A percentile compares a stretch with the other conserved stretches of the same genome.
Conservation (phyloP, 2,888 invertebrate genomes). For the Hypomecis punctinalis region DNA sequence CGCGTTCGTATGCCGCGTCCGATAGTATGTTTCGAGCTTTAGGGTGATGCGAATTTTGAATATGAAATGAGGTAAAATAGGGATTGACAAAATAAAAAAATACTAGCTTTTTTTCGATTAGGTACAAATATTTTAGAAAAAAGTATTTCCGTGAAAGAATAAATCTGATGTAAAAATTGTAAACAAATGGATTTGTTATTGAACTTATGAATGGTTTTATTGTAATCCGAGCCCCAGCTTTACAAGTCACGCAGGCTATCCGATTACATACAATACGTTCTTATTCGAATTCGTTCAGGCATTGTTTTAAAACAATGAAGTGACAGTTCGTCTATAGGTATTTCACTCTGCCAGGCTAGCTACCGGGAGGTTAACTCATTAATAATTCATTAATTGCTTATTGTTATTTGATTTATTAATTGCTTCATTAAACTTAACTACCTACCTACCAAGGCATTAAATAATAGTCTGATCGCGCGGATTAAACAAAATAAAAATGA, state of each 20-base stretch:
- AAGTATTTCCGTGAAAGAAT: neutral
- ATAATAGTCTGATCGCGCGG: neutral
- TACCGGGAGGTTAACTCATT: slow-evolving; percentile 11
- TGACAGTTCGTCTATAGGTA: slow-evolving; percentile 7
- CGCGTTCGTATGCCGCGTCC: no score
- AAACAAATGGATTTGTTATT: slow-evolving; percentile 16
- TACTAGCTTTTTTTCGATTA: no score
- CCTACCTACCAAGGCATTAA: neutral
- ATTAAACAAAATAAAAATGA: slow-evolving; percentile 1
- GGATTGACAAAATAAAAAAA: no score
- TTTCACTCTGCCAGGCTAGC: slow-evolving; percentile 5
- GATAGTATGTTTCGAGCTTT: no score
- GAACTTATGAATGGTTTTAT: slow-evolving; percentile 11
- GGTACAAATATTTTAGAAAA: no score
- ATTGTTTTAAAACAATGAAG: slow-evolving; percentile 27
- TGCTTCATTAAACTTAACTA: slow-evolving; percentile 3
- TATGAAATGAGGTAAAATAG: no score
- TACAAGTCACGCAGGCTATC: slow-evolving; percentile 1
- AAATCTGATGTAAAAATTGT: neutral
- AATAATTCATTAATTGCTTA: slow-evolving; percentile 23
- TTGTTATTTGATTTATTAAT: slow-evolving; percentile 22
- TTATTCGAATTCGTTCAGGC: slow-evolving; percentile 23
- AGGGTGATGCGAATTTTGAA: no score
- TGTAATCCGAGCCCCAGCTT: slow-evolving; percentile 6
- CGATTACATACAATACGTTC: slow-evolving; percentile 25